Conservation (phyloP, 2,888 invertebrate species). For the Mamestra brassicae region DNA sequence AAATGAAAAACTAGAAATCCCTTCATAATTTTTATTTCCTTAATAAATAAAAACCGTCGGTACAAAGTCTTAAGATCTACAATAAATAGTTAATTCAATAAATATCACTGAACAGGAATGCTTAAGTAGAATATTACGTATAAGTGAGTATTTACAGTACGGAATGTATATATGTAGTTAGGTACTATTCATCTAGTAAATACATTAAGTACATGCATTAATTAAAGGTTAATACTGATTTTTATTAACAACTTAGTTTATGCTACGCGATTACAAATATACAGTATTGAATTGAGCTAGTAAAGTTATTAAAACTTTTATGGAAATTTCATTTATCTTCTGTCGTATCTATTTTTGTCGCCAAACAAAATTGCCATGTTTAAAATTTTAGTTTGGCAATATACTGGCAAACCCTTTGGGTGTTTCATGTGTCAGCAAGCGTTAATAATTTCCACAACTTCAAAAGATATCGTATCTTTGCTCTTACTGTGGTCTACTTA, state of each 20-base stretch:
- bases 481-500: neutral
- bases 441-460: neutral
- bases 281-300: neutral
- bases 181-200: conserved; percentile 26
- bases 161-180: conserved; percentile 45
- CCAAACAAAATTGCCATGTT: neutral
- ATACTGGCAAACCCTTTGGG: neutral
- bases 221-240: conserved; percentile 73
- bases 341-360: neutral
- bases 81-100: conserved; percentile 84
- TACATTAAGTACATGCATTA: conserved; percentile 51
- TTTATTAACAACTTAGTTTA: conserved; percentile 61
- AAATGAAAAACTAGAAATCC: conserved; percentile 18
- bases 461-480: neutral
- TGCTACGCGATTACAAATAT: conserved; percentile 27
- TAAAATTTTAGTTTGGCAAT: neutral
- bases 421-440: neutral
- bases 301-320: neutral
- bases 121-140: conserved; percentile 61
- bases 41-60: conserved; percentile 70
- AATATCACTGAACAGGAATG: conserved; percentile 73
- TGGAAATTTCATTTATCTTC: neutral
- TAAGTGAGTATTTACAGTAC: conserved; percentile 69
- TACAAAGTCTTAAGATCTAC: conserved; percentile 78
- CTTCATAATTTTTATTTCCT: conserved; percentile 56